Evolutionary conservation across 2,888 invertebrate genomes (phyloP), one percentile per base, ranked within the genome.

Genomic region (Odontothrips loti): DNA sequence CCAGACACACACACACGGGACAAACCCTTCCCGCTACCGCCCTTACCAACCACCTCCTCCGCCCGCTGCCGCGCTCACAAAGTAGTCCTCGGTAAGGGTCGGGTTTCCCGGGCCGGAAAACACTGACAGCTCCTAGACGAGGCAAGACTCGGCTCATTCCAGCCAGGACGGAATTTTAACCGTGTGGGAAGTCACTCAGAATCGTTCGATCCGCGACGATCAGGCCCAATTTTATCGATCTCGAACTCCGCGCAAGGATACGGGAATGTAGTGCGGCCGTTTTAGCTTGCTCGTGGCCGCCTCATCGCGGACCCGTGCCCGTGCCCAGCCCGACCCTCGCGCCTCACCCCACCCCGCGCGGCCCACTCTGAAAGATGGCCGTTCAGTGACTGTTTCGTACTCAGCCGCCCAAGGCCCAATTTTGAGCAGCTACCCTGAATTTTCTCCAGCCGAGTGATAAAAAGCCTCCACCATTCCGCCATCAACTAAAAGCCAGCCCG

Each of bases 401-500:
- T 6, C 27, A 12, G 68, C 68, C 27, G 68, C 23, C n/a, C 12
- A 23, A 27, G 68, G 68, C 68, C 27, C 23, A 9, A 9, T 75
- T 27, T 75, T 27, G 12, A 75, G 68, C 23, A 75, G 23, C 23
- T 23, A 75, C 27, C 68, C 68, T 75, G 68, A 75, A 23, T 75
- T 75, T 75, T 75, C 68, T 27, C 68, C 68, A 27, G 68, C 23
- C 23, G 12, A 75, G 68, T 75, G 27, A 27, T 83, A 84, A 83
- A 85, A 84, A 83, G 82, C 92, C 90, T 91, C 90, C 93, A 93
- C 91, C 92, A 93, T 93, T 93, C 93, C 93, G 93, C 91, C 93
- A 90, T 91, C 91, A 93, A 92, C 89, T 90, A 90, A 89, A 90
- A 91, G 91, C 92, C 93, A 91, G 91, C 93, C 93, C 93, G 91